Percentiles rank a stretch among this genome's conserved stretches.
These are phyloP conservation scores for Rhamphomyia laevipes DNA, from an alignment of 2,888 invertebrate genomes.

Conservation along the genomic window DNA sequence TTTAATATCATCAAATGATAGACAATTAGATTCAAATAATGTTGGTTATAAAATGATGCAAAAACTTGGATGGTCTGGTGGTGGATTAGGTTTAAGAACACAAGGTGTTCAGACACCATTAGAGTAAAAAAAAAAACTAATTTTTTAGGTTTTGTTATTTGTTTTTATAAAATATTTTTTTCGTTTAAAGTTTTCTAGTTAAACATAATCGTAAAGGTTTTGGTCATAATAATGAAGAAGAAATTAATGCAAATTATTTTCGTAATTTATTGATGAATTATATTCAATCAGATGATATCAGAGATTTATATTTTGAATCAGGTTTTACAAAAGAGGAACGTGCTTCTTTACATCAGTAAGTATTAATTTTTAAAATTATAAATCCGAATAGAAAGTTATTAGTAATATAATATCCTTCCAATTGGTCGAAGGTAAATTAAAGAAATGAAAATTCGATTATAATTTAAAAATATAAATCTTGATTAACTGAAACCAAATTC, in stretches of 20 bases:
- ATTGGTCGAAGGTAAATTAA: no score
- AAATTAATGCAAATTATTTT: constrained; percentile 23
- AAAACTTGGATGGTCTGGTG: constrained; percentile 63
- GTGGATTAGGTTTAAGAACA: constrained; percentile 50
- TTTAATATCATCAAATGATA: constrained; percentile 18
- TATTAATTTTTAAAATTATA: no score
- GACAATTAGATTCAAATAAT: constrained; percentile 29
- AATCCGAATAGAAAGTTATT: no score
- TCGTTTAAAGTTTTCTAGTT: constrained; percentile 26
- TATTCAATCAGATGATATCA: constrained; percentile 39
- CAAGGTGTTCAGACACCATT: constrained; percentile 54
- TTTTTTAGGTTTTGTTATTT: not conserved
- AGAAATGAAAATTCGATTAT: no score
- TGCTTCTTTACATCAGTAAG: constrained; percentile 45
- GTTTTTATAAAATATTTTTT: not conserved
- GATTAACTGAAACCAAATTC: no score
- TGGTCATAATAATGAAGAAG: constrained; percentile 21
- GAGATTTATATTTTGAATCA: constrained; percentile 46
- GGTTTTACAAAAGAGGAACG: constrained; percentile 55
- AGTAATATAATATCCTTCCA: no score
- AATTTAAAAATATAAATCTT: constrained; percentile 8
- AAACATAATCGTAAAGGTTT: constrained; percentile 33
- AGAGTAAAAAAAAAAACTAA: constrained; percentile 19
- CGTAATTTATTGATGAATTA: constrained; percentile 33
- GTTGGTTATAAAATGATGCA: constrained; percentile 46